phyloP scores from a whole-genome alignment of 2,888 invertebrate genomes.

The Aporophyla nigra region DNA sequence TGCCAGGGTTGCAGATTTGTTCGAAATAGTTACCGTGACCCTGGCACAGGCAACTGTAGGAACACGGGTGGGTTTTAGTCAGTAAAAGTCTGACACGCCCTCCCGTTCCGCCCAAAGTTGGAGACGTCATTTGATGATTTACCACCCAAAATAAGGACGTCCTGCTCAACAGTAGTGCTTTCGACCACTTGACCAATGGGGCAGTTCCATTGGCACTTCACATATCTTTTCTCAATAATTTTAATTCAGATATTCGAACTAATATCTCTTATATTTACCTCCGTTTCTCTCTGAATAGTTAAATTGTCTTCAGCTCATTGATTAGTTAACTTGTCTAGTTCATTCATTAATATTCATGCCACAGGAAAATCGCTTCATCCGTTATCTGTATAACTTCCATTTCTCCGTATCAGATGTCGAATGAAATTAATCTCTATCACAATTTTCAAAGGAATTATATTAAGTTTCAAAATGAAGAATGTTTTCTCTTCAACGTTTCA shows the following conservation, averaged over 20 bases:
- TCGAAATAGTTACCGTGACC: too few relatives aligned
- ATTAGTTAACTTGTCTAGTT: constrained; percentile 50
- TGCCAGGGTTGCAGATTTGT: too few relatives aligned
- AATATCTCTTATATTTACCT: not conserved
- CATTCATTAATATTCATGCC: constrained; percentile 48
- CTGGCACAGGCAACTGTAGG: too few relatives aligned
- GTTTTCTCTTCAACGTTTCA: constrained; percentile 8
- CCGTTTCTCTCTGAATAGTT: not conserved
- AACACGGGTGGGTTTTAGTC: too few relatives aligned
- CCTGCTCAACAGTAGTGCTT: too few relatives aligned
- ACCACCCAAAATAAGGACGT: too few relatives aligned
- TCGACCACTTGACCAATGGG: too few relatives aligned
- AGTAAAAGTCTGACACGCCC: too few relatives aligned
- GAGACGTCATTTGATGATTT: too few relatives aligned
- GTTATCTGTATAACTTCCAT: constrained; percentile 33
- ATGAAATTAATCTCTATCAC: constrained; percentile 17
- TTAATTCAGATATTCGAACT: not conserved
- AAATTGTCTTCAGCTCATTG: constrained; percentile 15
- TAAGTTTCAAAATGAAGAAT: not conserved
- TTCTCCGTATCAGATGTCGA: constrained; percentile 26
- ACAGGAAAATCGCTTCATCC: constrained; percentile 45
- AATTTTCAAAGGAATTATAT: constrained; percentile 11
- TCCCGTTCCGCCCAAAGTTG: too few relatives aligned
- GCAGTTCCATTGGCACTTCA: too few relatives aligned
- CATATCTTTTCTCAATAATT: not conserved